These are phyloP conservation scores for Oegoconia quadripuncta DNA, from an alignment of 2,888 invertebrate genomes.

Conservation along the genomic window DNA sequence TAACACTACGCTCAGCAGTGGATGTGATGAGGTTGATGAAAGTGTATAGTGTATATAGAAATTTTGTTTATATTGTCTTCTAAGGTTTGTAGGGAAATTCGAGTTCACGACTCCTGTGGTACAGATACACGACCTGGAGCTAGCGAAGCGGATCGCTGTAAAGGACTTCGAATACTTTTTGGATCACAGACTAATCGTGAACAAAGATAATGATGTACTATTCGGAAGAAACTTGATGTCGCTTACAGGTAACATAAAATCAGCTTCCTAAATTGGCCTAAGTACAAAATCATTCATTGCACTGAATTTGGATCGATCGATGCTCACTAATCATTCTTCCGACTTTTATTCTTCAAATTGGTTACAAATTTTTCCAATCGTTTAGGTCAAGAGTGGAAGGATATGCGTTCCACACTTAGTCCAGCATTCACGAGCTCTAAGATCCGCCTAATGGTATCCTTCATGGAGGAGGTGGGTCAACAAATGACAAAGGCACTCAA, in stretches of 20 bases:
- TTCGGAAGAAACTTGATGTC: not conserved
- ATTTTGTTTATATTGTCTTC: not conserved
- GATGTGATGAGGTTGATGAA: no score
- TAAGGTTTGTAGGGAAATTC: slow-evolving; percentile 65
- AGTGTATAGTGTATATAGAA: not conserved
- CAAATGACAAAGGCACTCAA: slow-evolving; percentile 46
- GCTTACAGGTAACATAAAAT: not conserved
- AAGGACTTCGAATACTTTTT: slow-evolving; percentile 77
- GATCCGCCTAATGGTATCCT: slow-evolving; percentile 61
- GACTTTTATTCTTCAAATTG: no score
- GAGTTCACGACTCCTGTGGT: slow-evolving; percentile 56
- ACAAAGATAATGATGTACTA: not conserved
- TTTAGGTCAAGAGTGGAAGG: slow-evolving; percentile 59
- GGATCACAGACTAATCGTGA: slow-evolving; percentile 43
- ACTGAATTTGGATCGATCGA: no score
- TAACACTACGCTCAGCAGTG: no score
- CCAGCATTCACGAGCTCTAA: slow-evolving; percentile 76
- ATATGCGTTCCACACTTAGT: slow-evolving; percentile 64
- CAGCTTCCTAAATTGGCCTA: no score
- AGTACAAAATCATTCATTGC: no score
- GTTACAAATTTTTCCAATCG: not conserved
- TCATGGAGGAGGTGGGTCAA: slow-evolving; percentile 59
- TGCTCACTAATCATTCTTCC: no score
- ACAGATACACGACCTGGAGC: slow-evolving; percentile 66
- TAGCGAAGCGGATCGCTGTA: slow-evolving; percentile 67